Evolutionary conservation across 30 jellyfish, hydroid and myxozoan species (phyloP).

Genomic region (Calvadosia cruxmelitensis): DNA sequence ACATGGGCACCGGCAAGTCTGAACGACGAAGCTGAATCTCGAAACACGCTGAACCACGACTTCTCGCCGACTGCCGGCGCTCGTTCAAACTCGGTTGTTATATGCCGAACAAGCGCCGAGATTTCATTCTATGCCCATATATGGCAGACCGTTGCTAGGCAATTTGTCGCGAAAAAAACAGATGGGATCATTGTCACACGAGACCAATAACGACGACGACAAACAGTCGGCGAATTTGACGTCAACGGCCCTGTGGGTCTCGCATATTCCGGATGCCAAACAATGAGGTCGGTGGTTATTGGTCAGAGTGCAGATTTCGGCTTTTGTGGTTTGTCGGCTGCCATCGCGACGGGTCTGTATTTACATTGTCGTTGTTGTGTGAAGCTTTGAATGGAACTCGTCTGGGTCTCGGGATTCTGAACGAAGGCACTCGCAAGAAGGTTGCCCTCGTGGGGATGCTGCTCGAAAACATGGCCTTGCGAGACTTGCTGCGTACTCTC

Average conservation of each 20-base stretch:
- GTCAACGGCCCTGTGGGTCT: conserved; percentile 18
- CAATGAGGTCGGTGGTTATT: conserved; percentile 1
- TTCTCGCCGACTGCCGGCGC: background rate
- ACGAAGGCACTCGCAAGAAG: too few relatives aligned
- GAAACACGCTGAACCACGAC: background rate
- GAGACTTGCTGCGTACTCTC: too few relatives aligned
- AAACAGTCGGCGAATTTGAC: conserved; percentile 1
- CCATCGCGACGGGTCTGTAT: background rate
- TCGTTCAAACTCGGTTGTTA: background rate
- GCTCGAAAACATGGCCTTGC: too few relatives aligned
- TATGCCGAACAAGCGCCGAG: background rate
- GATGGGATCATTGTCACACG: background rate
- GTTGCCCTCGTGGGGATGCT: too few relatives aligned
- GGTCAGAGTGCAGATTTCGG: background rate
- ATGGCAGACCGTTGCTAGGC: background rate
- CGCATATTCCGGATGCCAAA: conserved; percentile 40
- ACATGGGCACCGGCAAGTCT: background rate
- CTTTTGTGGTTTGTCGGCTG: conserved; percentile 3
- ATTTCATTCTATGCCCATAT: background rate
- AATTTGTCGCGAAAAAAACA: conserved; percentile 1
- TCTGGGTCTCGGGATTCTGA: background rate
- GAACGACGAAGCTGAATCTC: background rate
- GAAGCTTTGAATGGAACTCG: background rate
- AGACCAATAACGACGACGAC: conserved; percentile 2
- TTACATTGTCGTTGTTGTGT: background rate